Evolutionary conservation across 2,888 invertebrate genomes (phyloP).

Genomic region (Napeogenes sylphis): DNA sequence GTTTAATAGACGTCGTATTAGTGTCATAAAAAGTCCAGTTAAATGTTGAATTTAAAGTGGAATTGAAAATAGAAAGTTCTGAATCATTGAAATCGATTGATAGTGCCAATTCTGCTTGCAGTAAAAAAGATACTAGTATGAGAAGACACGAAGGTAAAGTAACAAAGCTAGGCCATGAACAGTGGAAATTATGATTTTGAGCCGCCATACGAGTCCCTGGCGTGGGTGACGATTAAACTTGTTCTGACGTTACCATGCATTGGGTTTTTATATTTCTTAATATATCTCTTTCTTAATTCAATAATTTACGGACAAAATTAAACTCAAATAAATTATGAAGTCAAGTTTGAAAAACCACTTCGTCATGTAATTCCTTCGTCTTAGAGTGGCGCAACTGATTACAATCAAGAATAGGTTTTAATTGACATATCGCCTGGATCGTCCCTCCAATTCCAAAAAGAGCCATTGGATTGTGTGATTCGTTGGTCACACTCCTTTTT

Average conservation of each 20-base stretch:
- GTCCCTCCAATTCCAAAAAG: slow-evolving; percentile 49
- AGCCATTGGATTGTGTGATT: slow-evolving; percentile 47
- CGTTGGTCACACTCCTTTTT: slow-evolving; percentile 41
- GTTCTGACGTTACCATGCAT: slow-evolving; percentile 69
- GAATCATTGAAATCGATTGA: slow-evolving; percentile 54
- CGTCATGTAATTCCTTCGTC: slow-evolving; percentile 60
- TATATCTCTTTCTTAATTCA: slow-evolving; percentile 21
- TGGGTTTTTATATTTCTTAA: slow-evolving; percentile 51
- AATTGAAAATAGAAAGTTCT: slow-evolving; percentile 45
- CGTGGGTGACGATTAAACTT: slow-evolving; percentile 60
- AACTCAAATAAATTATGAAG: slow-evolving; percentile 32
- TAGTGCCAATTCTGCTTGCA: slow-evolving; percentile 52
- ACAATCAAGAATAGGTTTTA: slow-evolving; percentile 57
- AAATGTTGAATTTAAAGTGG: slow-evolving; percentile 50
- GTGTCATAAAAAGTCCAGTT: slow-evolving; percentile 61
- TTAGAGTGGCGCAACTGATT: slow-evolving; percentile 59
- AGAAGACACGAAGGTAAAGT: slow-evolving; percentile 76
- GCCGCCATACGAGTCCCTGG: slow-evolving; percentile 76
- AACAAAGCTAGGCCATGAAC: slow-evolving; percentile 76
- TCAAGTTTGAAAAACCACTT: slow-evolving; percentile 69
- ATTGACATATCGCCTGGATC: slow-evolving; percentile 68
- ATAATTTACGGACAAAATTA: slow-evolving; percentile 16
- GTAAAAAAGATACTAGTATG: slow-evolving; percentile 61
- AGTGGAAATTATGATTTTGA: slow-evolving; percentile 62
- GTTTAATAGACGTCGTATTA: slow-evolving; percentile 45